phyloP scores from a whole-genome alignment of 2,888 invertebrate genomes.

The Acrobeloides nanus region DNA sequence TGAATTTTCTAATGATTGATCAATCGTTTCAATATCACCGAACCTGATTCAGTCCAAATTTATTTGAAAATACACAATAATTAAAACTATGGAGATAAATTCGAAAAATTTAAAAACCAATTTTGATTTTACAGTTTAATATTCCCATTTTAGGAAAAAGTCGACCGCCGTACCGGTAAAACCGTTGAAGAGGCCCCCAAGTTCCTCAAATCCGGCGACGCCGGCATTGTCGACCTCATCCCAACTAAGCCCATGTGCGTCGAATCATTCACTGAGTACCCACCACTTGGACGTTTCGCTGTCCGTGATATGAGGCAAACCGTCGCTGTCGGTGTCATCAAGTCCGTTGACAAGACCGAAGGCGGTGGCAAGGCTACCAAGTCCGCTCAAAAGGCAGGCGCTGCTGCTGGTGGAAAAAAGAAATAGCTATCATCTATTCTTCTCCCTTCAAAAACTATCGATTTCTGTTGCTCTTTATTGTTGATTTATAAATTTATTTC shows the following conservation, averaged over 20 bases:
- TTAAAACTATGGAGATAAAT: constrained; percentile 1
- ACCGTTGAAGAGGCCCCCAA: constrained; percentile 57
- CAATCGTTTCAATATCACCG: too few relatives aligned
- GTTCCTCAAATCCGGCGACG: constrained; percentile 90
- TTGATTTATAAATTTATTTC: background rate
- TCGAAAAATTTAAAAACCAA: background rate
- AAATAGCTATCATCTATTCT: constrained; percentile 2
- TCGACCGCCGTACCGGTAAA: constrained; percentile 73
- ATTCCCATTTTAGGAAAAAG: constrained; percentile 64
- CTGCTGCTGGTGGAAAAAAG: constrained; percentile 23
- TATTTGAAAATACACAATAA: background rate
- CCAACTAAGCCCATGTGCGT: constrained; percentile 97
- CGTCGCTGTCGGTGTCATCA: constrained; percentile 62
- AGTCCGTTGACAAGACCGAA: constrained; percentile 79
- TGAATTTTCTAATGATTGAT: too few relatives aligned
- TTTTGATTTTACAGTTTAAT: background rate
- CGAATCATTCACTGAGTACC: constrained; percentile 94
- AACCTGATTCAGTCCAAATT: too few relatives aligned
- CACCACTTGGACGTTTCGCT: constrained; percentile 90
- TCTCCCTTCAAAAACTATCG: background rate
- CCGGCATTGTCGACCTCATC: constrained; percentile 82
- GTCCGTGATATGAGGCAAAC: constrained; percentile 70
- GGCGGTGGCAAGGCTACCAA: constrained; percentile 66
- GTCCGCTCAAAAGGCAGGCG: constrained; percentile 14
- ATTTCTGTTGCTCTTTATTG: background rate